These are phyloP conservation scores for Camptogramma bilineatum DNA, from an alignment of 2,888 invertebrate genomes.

Conservation along the genomic window DNA sequence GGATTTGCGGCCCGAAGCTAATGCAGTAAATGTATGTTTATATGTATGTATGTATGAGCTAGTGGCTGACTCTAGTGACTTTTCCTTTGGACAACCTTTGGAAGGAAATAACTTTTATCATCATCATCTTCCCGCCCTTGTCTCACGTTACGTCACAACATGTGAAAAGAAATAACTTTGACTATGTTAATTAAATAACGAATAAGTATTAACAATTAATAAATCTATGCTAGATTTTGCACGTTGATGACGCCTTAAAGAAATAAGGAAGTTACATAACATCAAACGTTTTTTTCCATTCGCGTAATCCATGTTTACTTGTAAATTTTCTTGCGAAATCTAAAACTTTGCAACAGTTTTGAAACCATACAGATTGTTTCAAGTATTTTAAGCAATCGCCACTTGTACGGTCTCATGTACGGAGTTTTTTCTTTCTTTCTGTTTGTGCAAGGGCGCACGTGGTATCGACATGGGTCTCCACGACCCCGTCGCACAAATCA, in stretches of 20 bases:
- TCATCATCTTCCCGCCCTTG: no score
- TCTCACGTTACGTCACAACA: no score
- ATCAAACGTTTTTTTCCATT: neutral
- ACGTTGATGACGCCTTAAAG: neutral
- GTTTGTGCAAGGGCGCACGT: conserved; percentile 63
- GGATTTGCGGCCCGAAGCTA: conserved; percentile 63
- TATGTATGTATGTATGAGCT: no score
- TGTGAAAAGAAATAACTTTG: no score
- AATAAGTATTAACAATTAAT: neutral
- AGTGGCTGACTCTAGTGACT: no score
- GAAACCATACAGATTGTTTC: neutral
- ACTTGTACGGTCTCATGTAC: conserved; percentile 14
- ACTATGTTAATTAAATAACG: no score
- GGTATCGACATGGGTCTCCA: conserved; percentile 68
- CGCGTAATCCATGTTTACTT: neutral
- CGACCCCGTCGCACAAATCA: conserved; percentile 75
- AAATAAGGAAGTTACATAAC: neutral
- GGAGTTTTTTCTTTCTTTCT: conserved; percentile 33
- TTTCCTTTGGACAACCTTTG: no score
- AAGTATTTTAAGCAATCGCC: conserved; percentile 11
- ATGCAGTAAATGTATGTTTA: conserved; percentile 37
- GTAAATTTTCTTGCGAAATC: conserved; percentile 2
- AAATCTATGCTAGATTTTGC: neutral
- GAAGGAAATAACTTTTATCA: no score
- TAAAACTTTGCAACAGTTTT: conserved; percentile 20